Percentiles rank a stretch among this genome's conserved stretches.
Conservation (phyloP, 2,797 vertebrate species). For the Hirundo rustica region DNA sequence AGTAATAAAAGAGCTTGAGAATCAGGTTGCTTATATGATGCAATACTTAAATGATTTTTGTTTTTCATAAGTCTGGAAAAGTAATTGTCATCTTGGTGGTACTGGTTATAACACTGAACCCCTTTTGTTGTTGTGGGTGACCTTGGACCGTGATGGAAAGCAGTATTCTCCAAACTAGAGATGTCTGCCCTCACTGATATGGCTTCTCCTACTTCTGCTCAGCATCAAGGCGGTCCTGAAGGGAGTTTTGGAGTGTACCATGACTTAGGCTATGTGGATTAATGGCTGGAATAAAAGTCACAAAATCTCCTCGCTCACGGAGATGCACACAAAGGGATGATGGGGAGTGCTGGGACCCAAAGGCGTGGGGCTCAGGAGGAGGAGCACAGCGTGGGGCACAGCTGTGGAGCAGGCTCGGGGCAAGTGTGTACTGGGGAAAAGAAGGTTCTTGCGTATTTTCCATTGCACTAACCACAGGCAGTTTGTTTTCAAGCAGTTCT, state of each 20-base stretch:
- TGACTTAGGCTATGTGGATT: rapidly evolving
- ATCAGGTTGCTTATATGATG: slow-evolving; percentile 24
- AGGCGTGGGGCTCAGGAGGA: neutral
- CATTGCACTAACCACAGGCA: slow-evolving; percentile 26
- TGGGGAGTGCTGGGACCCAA: rapidly evolving
- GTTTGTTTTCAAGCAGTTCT: neutral
- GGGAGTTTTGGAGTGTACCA: neutral
- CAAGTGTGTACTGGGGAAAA: neutral
- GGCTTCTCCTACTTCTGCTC: neutral
- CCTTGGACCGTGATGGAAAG: neutral
- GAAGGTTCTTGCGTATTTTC: neutral
- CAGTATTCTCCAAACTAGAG: neutral
- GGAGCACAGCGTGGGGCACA: neutral
- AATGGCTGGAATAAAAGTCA: neutral
- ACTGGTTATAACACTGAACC: neutral
- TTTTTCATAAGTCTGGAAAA: slow-evolving; percentile 26
- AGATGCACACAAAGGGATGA: rapidly evolving
- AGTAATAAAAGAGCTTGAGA: slow-evolving; percentile 6
- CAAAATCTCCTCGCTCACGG: rapidly evolving
- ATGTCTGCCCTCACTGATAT: neutral
- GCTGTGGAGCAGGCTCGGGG: neutral
- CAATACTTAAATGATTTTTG: slow-evolving; percentile 29
- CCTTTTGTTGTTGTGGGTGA: neutral
- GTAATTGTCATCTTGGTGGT: neutral
- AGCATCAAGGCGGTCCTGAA: neutral